phyloP scores from a whole-genome alignment of 2,888 invertebrate genomes.

The Philereme vetulata region DNA sequence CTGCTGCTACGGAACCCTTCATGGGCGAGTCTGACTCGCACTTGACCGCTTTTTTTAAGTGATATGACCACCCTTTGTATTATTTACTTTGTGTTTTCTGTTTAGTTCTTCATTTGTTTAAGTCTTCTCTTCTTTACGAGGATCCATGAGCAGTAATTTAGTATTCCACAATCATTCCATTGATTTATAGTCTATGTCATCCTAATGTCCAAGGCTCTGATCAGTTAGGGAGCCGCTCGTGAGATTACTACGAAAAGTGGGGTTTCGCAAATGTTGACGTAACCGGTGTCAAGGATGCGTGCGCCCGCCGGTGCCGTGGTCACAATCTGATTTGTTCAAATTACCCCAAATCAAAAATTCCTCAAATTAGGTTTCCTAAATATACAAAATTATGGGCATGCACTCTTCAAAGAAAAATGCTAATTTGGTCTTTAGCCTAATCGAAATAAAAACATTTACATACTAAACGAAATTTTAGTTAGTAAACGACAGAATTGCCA shows the following conservation, averaged over 20 bases:
- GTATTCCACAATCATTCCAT: slow-evolving; percentile 19
- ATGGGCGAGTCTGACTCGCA: too few relatives aligned
- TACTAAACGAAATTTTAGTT: too few relatives aligned
- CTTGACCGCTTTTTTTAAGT: not conserved
- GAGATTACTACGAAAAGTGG: slow-evolving; percentile 46
- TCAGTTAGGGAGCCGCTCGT: slow-evolving; percentile 49
- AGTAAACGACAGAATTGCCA: too few relatives aligned
- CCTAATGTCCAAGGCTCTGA: slow-evolving; percentile 41
- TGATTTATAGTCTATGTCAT: slow-evolving; percentile 13
- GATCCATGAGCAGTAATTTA: slow-evolving; percentile 6
- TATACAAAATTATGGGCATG: too few relatives aligned
- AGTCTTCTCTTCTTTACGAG: too few relatives aligned
- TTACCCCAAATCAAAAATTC: slow-evolving; percentile 2
- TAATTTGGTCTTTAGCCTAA: too few relatives aligned
- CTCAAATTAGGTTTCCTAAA: too few relatives aligned
- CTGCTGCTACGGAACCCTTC: too few relatives aligned
- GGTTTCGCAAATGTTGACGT: slow-evolving; percentile 48
- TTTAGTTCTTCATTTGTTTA: too few relatives aligned
- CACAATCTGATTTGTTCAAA: not conserved
- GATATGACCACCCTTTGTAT: not conserved
- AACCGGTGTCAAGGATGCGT: slow-evolving; percentile 53
- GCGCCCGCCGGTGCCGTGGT: slow-evolving; percentile 23
- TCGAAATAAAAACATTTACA: too few relatives aligned
- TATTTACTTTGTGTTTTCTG: too few relatives aligned
- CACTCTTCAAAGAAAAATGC: too few relatives aligned